Evolutionary conservation across 2,888 invertebrate genomes (phyloP).

Genomic region (Tromatobia lineatoria): DNA sequence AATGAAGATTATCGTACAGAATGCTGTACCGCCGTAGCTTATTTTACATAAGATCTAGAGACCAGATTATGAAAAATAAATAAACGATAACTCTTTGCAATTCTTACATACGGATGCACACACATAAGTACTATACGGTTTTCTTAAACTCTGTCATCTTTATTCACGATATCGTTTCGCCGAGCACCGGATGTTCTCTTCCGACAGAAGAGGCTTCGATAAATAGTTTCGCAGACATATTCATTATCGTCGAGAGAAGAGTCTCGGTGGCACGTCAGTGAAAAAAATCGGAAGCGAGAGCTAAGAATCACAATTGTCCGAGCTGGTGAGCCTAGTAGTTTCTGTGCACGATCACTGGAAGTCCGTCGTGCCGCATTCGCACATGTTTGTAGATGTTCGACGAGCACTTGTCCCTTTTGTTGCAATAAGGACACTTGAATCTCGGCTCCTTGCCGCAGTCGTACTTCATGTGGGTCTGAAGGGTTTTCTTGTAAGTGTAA

Average conservation of each 20-base stretch:
- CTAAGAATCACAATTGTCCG: slow-evolving; percentile 32
- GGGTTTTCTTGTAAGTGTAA: slow-evolving; percentile 84
- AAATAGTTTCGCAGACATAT: slow-evolving; percentile 10
- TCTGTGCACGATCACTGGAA: slow-evolving; percentile 81
- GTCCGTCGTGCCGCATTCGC: slow-evolving; percentile 81
- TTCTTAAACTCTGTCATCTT: slow-evolving; percentile 38
- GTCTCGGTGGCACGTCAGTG: slow-evolving; percentile 8
- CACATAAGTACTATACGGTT: slow-evolving; percentile 40
- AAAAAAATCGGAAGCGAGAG: slow-evolving; percentile 12
- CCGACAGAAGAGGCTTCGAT: neutral
- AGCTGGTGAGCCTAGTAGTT: slow-evolving; percentile 69
- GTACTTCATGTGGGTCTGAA: slow-evolving; percentile 85
- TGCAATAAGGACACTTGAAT: slow-evolving; percentile 85
- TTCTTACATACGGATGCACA: slow-evolving; percentile 39
- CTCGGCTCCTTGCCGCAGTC: slow-evolving; percentile 86
- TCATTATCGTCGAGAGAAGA: slow-evolving; percentile 12
- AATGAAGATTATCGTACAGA: slow-evolving; percentile 3
- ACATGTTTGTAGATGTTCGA: slow-evolving; percentile 84
- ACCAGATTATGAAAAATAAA: neutral
- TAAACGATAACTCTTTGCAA: slow-evolving; percentile 5
- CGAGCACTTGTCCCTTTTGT: slow-evolving; percentile 87
- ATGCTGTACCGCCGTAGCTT: slow-evolving; percentile 44
- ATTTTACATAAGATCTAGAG: slow-evolving; percentile 17
- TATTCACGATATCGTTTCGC: slow-evolving; percentile 55
- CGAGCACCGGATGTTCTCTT: slow-evolving; percentile 32